Conservation (phyloP, 2,888 invertebrate genomes). For the Archaeoteleia sp. region DNA sequence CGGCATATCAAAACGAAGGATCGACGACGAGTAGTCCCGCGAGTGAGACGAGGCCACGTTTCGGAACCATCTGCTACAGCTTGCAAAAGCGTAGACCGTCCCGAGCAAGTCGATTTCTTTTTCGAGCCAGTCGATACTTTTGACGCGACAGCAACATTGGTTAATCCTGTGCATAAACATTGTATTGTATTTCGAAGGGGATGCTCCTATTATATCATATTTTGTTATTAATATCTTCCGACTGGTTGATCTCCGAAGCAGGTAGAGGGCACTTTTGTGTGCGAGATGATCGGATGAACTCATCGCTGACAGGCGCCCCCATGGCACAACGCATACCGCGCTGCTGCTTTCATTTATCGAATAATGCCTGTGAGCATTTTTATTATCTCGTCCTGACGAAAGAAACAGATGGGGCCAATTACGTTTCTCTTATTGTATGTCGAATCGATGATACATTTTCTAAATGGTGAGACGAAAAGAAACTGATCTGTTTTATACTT, state of each 20-base stretch:
- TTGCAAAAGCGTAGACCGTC: slow-evolving; percentile 12
- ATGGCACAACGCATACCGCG: slow-evolving; percentile 43
- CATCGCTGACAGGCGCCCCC: slow-evolving; percentile 58
- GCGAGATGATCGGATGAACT: slow-evolving; percentile 48
- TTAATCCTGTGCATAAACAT: slow-evolving; percentile 74
- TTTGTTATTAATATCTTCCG: slow-evolving; percentile 75
- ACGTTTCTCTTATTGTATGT: slow-evolving; percentile 23
- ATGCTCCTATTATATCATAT: slow-evolving; percentile 74
- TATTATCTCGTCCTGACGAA: slow-evolving; percentile 38
- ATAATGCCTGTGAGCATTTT: slow-evolving; percentile 61
- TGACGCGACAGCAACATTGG: slow-evolving; percentile 63
- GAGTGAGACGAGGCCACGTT: slow-evolving; percentile 53
- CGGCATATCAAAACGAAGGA: slow-evolving; percentile 63
- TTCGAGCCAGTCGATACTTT: slow-evolving; percentile 50
- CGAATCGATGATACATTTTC: slow-evolving; percentile 30
- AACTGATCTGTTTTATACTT: no score
- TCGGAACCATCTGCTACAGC: slow-evolving; percentile 64
- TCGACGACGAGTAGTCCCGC: slow-evolving; percentile 49
- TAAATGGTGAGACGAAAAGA: slow-evolving; percentile 5
- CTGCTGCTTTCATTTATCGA: slow-evolving; percentile 65
- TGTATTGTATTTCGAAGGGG: slow-evolving; percentile 72
- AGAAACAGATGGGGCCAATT: slow-evolving; percentile 38
- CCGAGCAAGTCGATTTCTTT: slow-evolving; percentile 19
- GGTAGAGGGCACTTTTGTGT: slow-evolving; percentile 70
- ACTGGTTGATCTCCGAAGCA: slow-evolving; percentile 70